These are phyloP conservation scores for Heliocidaris erythrogramma DNA, from an alignment of 35 echinoderm and acorn worm genomes.

Conservation along the genomic window DNA sequence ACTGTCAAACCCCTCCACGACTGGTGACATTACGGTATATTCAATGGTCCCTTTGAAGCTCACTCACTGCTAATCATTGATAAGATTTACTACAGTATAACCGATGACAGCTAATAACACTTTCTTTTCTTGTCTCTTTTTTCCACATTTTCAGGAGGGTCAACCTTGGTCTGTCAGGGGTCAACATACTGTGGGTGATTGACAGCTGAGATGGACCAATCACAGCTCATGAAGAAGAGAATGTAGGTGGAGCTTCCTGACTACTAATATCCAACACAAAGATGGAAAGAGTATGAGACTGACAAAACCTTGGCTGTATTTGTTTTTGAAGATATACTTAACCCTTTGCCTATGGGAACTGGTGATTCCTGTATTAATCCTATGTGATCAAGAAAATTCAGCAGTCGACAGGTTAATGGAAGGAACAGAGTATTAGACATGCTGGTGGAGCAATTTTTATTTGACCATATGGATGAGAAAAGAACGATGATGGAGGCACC, in stretches of 20 bases:
- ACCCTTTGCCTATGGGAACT: not conserved
- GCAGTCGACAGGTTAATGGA: not conserved
- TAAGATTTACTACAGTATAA: not conserved
- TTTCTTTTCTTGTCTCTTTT: constrained; percentile 40
- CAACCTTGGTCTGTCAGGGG: constrained; percentile 81
- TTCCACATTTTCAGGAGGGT: constrained; percentile 73
- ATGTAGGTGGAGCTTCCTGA: not conserved
- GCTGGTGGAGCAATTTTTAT: not conserved
- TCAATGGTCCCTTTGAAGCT: not conserved
- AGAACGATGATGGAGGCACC: not conserved
- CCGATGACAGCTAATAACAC: not conserved
- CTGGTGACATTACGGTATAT: no score
- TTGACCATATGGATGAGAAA: not conserved
- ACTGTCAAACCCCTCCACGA: no score
- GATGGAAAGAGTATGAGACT: not conserved
- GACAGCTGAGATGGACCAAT: constrained; percentile 47
- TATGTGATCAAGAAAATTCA: no score
- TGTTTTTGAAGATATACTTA: not conserved
- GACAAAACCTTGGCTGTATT: not conserved
- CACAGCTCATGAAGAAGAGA: not conserved
- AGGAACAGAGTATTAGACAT: not conserved
- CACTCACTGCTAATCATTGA: not conserved
- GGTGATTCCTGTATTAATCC: no score
- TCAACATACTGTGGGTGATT: constrained; percentile 90
- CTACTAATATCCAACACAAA: not conserved